Conservation (phyloP, 1,140 invertebrate genomes). For the Schlechtendalia chinensis region DNA sequence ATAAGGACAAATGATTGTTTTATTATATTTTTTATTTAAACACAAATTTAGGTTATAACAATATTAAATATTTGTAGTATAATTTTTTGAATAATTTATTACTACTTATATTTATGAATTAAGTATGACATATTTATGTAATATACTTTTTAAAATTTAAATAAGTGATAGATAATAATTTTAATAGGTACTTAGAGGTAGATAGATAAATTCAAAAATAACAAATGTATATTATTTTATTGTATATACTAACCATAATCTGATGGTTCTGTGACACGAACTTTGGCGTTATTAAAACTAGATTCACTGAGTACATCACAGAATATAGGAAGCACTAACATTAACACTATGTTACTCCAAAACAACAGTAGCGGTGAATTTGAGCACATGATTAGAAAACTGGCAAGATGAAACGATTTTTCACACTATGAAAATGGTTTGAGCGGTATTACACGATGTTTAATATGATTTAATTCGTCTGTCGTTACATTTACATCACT, state of each 20-base stretch:
- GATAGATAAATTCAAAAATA: background rate
- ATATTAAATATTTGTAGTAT: no score
- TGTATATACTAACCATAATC: conserved; percentile 26
- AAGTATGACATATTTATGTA: no score
- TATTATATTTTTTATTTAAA: no score
- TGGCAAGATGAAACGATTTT: background rate
- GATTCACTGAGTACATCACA: conserved; percentile 26
- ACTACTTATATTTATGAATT: no score
- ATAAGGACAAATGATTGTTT: no score
- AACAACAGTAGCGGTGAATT: background rate
- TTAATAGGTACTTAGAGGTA: no score
- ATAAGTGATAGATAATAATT: background rate
- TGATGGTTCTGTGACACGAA: conserved; percentile 19
- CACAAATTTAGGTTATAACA: no score
- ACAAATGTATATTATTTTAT: background rate
- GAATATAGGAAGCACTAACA: conserved; percentile 8
- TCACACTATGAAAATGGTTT: background rate
- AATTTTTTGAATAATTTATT: no score
- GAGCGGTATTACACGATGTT: background rate
- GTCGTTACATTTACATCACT: background rate
- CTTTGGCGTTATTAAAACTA: conserved; percentile 5
- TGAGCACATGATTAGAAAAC: conserved; percentile 34
- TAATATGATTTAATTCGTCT: background rate
- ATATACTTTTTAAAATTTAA: no score
- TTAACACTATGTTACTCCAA: background rate